A percentile compares a stretch with the other conserved stretches of the same genome.
These are phyloP conservation scores for Papilio helenus DNA, from an alignment of 1,140 invertebrate species.

Conservation along the genomic window DNA sequence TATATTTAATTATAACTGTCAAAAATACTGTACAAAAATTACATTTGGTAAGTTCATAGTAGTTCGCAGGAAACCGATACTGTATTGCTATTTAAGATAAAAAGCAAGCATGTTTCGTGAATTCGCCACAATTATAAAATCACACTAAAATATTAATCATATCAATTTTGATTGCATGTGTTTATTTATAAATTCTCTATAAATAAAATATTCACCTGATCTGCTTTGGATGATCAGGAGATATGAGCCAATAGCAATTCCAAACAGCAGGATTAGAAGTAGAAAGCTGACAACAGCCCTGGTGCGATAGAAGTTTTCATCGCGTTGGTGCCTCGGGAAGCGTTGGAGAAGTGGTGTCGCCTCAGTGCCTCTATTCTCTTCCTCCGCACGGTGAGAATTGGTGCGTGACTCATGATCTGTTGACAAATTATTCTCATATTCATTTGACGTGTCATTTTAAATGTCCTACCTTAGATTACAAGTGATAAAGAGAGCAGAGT, in stretches of 20 bases:
- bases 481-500: no score
- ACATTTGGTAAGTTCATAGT: no score
- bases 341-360: slow-evolving; percentile 53
- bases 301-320: slow-evolving; percentile 40
- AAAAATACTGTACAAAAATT: background rate
- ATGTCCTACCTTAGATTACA: no score
- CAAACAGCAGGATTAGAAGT: slow-evolving; percentile 50
- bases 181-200: background rate
- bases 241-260: slow-evolving; percentile 59
- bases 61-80: background rate
- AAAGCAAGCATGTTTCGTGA: no score
- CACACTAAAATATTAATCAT: no score
- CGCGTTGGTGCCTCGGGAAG: slow-evolving; percentile 43
- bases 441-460: no score
- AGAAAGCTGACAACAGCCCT: slow-evolving; percentile 51
- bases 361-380: slow-evolving; percentile 42
- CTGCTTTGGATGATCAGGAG: slow-evolving; percentile 54
- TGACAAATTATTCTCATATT: background rate
- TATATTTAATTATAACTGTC: background rate
- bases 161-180: background rate
- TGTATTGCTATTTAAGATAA: background rate
- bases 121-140: no score
- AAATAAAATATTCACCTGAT: slow-evolving; percentile 50
- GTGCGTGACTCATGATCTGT: slow-evolving; percentile 54
- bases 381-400: slow-evolving; percentile 43